Conservation (phyloP, 2,113 vertebrate species). For the Mustelus asterias region DNA sequence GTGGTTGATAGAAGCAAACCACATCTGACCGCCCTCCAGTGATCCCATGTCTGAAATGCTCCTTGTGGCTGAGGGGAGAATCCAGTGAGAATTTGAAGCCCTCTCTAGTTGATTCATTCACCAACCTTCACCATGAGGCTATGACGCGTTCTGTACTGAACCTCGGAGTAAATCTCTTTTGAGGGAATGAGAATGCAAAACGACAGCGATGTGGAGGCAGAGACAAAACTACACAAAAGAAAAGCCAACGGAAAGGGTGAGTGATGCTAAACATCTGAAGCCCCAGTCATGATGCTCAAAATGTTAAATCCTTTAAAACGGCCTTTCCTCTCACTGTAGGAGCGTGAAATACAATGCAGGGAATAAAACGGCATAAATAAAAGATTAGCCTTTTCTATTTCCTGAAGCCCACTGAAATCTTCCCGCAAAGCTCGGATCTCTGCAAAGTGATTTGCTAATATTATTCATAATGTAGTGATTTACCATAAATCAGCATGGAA, state of each 20-base stretch:
- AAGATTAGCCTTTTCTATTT: constrained; percentile 35
- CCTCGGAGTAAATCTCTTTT: neutral
- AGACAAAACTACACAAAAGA: neutral
- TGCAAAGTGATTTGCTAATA: constrained; percentile 35
- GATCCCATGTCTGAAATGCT: neutral
- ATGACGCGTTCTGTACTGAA: neutral
- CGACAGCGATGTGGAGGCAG: neutral
- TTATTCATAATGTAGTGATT: constrained; percentile 35
- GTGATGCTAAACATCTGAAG: neutral
- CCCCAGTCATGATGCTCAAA: neutral
- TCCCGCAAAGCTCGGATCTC: constrained; percentile 3
- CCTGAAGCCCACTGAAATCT: constrained; percentile 30
- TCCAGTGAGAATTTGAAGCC: neutral
- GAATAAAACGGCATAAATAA: constrained; percentile 33
- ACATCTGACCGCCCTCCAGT: neutral
- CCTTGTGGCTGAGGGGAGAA: neutral
- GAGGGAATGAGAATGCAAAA: neutral
- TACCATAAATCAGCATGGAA: constrained; percentile 37
- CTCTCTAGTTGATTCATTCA: neutral
- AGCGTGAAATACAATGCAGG: neutral
- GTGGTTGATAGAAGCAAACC: too few species aligned
- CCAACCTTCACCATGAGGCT: neutral
- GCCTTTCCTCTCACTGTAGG: neutral
- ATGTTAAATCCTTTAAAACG: constrained; percentile 16
- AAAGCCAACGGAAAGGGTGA: neutral